Conservation (phyloP, 2,797 vertebrate species). For the Sebastes minor region DNA sequence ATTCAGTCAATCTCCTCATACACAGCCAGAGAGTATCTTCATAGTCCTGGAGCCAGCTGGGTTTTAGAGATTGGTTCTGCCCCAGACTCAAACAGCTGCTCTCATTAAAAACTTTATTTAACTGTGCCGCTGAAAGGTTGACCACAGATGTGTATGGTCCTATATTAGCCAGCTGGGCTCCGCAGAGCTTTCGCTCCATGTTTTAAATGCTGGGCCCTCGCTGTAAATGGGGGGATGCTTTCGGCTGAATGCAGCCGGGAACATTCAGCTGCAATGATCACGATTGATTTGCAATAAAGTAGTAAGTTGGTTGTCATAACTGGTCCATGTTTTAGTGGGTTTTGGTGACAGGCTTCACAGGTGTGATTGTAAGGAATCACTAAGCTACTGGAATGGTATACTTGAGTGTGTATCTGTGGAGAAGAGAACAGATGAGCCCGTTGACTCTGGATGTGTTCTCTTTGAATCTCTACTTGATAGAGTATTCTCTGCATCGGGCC, state of each 20-base stretch:
- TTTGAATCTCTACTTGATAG: background rate
- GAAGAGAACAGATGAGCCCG: background rate
- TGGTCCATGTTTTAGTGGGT: background rate
- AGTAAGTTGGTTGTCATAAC: background rate
- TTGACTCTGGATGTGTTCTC: constrained; percentile 8
- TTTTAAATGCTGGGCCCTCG: constrained; percentile 9
- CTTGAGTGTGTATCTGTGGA: background rate
- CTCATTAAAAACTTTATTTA: constrained; percentile 66
- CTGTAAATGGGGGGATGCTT: background rate
- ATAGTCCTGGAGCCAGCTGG: constrained; percentile 36
- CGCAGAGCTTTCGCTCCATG: background rate
- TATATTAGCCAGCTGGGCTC: constrained; percentile 52
- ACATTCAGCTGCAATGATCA: constrained; percentile 3
- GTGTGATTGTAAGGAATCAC: background rate
- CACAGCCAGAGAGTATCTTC: constrained; percentile 2
- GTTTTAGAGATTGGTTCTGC: constrained; percentile 41
- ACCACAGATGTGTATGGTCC: constrained; percentile 49
- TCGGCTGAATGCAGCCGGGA: background rate
- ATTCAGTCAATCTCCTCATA: background rate
- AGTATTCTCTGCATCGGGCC: background rate
- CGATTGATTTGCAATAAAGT: constrained; percentile 13
- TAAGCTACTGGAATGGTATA: background rate
- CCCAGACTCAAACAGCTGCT: constrained; percentile 53
- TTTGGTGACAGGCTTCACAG: background rate
- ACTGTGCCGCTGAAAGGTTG: constrained; percentile 49